Conservation (phyloP, 92 coral and sea anemone genomes). For the Parazoanthus atlanticus region DNA sequence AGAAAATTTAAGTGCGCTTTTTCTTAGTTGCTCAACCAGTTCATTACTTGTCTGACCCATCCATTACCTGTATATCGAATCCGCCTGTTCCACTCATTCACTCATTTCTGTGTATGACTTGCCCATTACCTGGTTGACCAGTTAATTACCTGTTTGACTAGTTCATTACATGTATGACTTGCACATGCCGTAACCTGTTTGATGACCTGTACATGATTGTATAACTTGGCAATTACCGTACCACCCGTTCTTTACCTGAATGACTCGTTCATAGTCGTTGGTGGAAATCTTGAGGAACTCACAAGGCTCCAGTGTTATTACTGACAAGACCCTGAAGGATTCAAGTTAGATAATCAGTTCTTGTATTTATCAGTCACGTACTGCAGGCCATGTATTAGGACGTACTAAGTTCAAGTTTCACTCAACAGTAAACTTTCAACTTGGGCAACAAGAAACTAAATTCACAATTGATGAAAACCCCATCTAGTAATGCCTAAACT, state of each 20-base stretch:
- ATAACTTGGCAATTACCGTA: no score
- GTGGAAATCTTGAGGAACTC: slow-evolving; percentile 95
- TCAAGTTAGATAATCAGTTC: not conserved
- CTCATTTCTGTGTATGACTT: no score
- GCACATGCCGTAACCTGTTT: no score
- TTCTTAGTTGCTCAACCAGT: no score
- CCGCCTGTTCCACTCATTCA: no score
- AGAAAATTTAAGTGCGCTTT: no score
- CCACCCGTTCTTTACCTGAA: slow-evolving; percentile 55
- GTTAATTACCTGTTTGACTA: no score
- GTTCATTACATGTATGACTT: not conserved
- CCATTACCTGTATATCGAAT: not conserved
- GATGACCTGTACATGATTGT: no score
- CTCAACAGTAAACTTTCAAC: not conserved
- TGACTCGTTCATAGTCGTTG: slow-evolving; percentile 83
- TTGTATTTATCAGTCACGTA: not conserved
- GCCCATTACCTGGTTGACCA: no score
- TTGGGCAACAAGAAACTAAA: not conserved
- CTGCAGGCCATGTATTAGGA: not conserved
- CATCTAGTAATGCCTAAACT: no score
- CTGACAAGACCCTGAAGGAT: slow-evolving; percentile 76
- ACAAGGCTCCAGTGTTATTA: slow-evolving; percentile 89
- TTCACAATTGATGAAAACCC: no score
- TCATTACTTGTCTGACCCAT: not conserved
- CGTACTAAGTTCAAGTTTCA: not conserved